phyloP scores from a whole-genome alignment of 2,888 invertebrate genomes.

The Eilema caniola region DNA sequence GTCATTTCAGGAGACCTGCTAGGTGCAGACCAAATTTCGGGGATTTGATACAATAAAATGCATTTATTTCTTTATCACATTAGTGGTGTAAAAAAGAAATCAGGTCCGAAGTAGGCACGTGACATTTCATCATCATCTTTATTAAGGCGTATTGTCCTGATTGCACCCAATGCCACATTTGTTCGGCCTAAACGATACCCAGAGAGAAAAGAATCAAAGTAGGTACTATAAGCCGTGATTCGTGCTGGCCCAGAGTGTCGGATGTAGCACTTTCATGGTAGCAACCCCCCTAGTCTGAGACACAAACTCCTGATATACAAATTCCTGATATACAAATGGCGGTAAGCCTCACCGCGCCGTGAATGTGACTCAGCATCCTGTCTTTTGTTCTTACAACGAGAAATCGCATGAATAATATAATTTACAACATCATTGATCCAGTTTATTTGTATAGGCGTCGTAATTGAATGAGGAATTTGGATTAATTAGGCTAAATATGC shows the following conservation, averaged over 20 bases:
- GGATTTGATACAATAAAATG: too few relatives aligned
- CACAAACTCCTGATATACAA: background rate
- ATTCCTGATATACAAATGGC: background rate
- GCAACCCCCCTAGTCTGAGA: background rate
- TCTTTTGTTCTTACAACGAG: background rate
- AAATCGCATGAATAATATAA: background rate
- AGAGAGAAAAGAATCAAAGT: too few relatives aligned
- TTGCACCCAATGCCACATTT: too few relatives aligned
- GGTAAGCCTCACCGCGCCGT: background rate
- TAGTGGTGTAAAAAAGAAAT: too few relatives aligned
- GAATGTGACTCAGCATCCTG: background rate
- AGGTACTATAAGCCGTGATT: background rate
- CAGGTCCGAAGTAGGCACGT: too few relatives aligned
- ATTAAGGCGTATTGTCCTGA: too few relatives aligned
- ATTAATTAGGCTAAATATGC: background rate
- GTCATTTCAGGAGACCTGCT: too few relatives aligned
- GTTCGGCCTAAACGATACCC: too few relatives aligned
- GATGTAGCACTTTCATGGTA: background rate
- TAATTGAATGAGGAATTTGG: background rate
- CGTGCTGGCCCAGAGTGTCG: background rate
- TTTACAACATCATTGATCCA: background rate
- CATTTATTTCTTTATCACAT: too few relatives aligned
- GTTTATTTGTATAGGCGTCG: background rate
- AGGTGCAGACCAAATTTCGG: too few relatives aligned
- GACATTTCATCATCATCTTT: too few relatives aligned